Conservation (phyloP, 1,140 invertebrate genomes). For the Drosophila sucinea region DNA sequence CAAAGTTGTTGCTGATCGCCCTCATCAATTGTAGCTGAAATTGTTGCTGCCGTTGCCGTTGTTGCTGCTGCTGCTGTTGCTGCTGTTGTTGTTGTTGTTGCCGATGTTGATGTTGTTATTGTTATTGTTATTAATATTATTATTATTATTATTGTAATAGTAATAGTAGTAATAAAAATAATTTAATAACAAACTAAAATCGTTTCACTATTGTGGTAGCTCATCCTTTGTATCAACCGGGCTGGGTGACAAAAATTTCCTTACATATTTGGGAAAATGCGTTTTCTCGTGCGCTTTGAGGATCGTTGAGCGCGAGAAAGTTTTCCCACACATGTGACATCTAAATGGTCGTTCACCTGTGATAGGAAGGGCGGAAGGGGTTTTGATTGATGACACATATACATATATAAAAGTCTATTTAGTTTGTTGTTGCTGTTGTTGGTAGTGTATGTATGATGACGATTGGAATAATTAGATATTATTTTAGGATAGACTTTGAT, state of each 20-base stretch:
- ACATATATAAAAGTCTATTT: conserved; percentile 1
- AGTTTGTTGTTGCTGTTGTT: neutral
- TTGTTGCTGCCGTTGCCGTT: conserved; percentile 46
- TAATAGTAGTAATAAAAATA: conserved; percentile 83
- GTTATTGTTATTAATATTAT: conserved; percentile 66
- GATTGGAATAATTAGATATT: no score
- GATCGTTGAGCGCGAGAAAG: conserved; percentile 94
- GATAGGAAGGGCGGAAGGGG: conserved; percentile 17
- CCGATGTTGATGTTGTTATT: conserved; percentile 51
- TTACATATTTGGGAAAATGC: conserved; percentile 94
- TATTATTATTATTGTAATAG: conserved; percentile 80
- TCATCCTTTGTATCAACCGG: conserved; percentile 92
- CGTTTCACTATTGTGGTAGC: conserved; percentile 87
- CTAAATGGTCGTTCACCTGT: conserved; percentile 92
- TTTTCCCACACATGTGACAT: conserved; percentile 94
- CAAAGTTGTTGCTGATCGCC: conserved; percentile 55
- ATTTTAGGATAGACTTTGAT: no score
- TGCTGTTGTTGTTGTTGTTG: conserved; percentile 47
- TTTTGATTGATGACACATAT: neutral
- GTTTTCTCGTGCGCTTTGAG: conserved; percentile 96
- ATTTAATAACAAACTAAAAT: conserved; percentile 83
- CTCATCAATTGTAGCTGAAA: conserved; percentile 60
- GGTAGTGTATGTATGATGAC: neutral
- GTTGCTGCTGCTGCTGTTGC: conserved; percentile 38
- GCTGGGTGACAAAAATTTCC: conserved; percentile 93